Percentiles rank a stretch among this genome's conserved stretches.
Evolutionary conservation across 2,888 invertebrate genomes (phyloP).

Genomic region (Morinoia aosen): DNA sequence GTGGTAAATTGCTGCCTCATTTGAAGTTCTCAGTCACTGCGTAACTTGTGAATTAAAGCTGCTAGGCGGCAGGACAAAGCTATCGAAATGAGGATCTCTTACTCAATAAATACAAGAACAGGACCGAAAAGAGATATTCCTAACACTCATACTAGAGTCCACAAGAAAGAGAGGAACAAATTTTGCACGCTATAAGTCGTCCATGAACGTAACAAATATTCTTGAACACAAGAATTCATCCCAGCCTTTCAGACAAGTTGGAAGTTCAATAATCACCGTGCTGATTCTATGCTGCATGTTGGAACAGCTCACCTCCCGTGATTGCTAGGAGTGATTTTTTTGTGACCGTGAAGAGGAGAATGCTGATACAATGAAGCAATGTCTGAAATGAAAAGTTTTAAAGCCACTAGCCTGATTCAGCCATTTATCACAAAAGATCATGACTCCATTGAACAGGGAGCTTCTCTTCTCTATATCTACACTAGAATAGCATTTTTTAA

Average conservation of each 20-base stretch:
- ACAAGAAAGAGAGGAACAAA: neutral
- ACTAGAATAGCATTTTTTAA: too few species aligned
- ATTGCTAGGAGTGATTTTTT: neutral
- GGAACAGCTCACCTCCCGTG: neutral
- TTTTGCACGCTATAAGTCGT: neutral
- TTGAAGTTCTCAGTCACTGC: too few species aligned
- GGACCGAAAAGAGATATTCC: neutral
- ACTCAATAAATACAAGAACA: neutral
- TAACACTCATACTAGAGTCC: neutral
- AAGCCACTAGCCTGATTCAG: too few species aligned
- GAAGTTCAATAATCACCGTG: neutral
- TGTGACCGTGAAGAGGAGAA: neutral
- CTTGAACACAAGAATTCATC: neutral
- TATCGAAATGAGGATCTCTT: neutral
- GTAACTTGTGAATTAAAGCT: too few species aligned
- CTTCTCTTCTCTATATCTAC: too few species aligned
- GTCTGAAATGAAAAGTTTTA: too few species aligned
- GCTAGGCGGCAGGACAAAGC: neutral
- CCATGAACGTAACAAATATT: neutral
- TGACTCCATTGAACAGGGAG: too few species aligned
- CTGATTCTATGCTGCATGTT: neutral
- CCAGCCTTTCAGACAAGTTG: neutral
- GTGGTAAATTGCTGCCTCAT: too few species aligned
- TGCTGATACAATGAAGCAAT: neutral
- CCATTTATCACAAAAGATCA: too few species aligned